A percentile compares a stretch with the other conserved stretches of the same genome.
Conservation (phyloP, 2,113 vertebrate species). For the Steatornis caripensis region DNA sequence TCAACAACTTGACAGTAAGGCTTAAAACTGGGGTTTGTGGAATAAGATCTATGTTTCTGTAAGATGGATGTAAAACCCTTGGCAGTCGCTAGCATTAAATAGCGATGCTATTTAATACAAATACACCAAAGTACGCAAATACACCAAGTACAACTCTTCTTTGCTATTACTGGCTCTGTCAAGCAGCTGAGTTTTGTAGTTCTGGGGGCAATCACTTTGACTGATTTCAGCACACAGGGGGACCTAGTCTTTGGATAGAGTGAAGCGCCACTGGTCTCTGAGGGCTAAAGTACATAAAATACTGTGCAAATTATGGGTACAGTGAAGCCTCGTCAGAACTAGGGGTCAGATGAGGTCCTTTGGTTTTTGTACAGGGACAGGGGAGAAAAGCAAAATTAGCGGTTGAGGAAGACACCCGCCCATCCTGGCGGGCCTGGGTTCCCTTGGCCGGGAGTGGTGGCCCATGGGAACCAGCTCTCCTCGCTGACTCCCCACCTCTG, state of each 20-base stretch:
- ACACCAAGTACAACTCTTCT: not conserved
- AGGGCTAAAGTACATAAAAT: not conserved
- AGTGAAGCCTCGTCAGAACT: not conserved
- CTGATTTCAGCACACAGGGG: accelerated
- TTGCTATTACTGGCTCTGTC: not conserved
- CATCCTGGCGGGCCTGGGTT: not conserved
- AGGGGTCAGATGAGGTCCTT: not conserved
- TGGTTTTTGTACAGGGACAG: not conserved
- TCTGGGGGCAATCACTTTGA: not conserved
- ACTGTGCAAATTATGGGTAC: not conserved
- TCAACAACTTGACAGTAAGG: slow-evolving; percentile 96
- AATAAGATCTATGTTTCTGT: not conserved
- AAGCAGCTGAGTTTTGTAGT: not conserved
- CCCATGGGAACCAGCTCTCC: not conserved
- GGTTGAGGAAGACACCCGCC: not conserved
- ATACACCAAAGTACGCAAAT: not conserved
- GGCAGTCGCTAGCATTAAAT: not conserved
- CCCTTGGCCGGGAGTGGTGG: not conserved
- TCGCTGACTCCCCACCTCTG: accelerated
- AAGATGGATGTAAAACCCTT: not conserved
- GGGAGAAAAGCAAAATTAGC: not conserved
- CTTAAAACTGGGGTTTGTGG: not conserved
- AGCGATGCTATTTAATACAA: not conserved
- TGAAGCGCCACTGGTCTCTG: not conserved
- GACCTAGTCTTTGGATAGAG: not conserved